Evolutionary conservation across 2,113 vertebrate species (phyloP).

Genomic region (Xyrauchen texanus): DNA sequence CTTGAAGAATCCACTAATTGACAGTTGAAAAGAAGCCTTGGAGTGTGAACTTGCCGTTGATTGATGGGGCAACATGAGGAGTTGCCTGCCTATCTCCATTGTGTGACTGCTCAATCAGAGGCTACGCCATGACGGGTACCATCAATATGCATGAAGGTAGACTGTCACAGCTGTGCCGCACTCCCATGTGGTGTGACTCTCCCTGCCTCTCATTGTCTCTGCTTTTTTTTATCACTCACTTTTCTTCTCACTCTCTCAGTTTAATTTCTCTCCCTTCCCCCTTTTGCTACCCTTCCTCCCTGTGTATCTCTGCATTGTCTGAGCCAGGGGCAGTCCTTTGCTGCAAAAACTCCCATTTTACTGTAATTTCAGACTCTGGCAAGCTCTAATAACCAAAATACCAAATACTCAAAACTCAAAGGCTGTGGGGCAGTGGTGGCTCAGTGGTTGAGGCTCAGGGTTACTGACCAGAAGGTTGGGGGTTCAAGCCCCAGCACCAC

Average conservation of each 20-base stretch:
- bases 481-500: no score
- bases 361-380: constrained; percentile 22
- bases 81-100: constrained; percentile 73
- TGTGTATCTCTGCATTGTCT: constrained; percentile 48
- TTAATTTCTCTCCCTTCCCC: constrained; percentile 54
- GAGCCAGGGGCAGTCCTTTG: constrained; percentile 31
- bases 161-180: constrained; percentile 66
- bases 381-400: constrained; percentile 24
- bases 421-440: no score
- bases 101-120: constrained; percentile 75
- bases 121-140: constrained; percentile 62
- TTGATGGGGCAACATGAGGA: constrained; percentile 76
- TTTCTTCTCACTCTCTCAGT: constrained; percentile 22
- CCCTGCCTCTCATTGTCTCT: constrained; percentile 59
- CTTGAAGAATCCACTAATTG: constrained; percentile 66
- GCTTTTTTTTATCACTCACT: constrained; percentile 42
- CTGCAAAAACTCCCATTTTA: constrained; percentile 21
- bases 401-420: not conserved
- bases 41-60: constrained; percentile 66
- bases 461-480: no score
- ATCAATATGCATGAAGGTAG: constrained; percentile 74
- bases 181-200: constrained; percentile 62
- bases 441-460: no score
- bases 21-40: constrained; percentile 67
- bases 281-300: constrained; percentile 32